These are phyloP conservation scores for Arrhamphus sclerolepis DNA, from an alignment of 2,797 vertebrate species.

Conservation along the genomic window DNA sequence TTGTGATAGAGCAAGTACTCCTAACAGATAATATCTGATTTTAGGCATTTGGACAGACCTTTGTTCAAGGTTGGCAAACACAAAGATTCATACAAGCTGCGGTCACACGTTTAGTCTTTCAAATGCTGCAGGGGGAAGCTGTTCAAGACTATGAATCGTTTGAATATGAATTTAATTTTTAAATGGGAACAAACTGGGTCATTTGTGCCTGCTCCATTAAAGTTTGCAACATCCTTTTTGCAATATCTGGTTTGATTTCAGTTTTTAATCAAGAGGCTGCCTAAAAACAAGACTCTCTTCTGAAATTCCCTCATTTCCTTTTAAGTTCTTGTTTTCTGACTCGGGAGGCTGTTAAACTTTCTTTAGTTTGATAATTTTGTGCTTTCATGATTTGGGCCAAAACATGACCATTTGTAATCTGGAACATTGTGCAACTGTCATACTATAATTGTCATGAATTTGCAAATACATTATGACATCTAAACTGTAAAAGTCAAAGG, in stretches of 20 bases:
- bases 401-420: no score
- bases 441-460: no score
- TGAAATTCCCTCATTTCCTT: slow-evolving; percentile 38
- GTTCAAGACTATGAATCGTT: neutral
- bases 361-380: no score
- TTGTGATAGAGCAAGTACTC: slow-evolving; percentile 48
- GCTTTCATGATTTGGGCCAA: no score
- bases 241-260: slow-evolving; percentile 22
- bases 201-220: slow-evolving; percentile 3
- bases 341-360: neutral
- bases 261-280: slow-evolving; percentile 37
- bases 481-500: no score
- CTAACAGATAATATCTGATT: slow-evolving; percentile 32
- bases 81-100: neutral
- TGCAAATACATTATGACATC: no score
- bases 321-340: neutral
- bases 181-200: neutral
- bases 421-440: no score
- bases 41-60: slow-evolving; percentile 51
- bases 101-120: neutral
- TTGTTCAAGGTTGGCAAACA: slow-evolving; percentile 67
- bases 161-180: slow-evolving; percentile 4
- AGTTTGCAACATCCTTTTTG: neutral
- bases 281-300: slow-evolving; percentile 9
- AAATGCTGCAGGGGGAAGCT: neutral